Evolutionary conservation across 2,888 invertebrate genomes (phyloP), one percentile per base, ranked within the genome.

Genomic region (Thymelicus sylvestris): DNA sequence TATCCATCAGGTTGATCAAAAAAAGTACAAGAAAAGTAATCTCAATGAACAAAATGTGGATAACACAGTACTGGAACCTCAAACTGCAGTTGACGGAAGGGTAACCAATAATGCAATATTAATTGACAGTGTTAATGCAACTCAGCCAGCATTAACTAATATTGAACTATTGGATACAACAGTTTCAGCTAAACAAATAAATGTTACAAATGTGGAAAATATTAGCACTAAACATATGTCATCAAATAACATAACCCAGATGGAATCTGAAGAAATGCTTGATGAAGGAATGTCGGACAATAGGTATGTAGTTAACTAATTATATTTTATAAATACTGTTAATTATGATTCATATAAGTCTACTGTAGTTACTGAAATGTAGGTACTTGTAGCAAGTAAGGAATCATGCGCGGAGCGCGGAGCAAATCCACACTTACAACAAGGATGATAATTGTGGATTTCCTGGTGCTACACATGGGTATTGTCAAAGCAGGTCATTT

Each of bases 21-120:
- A 55, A 55, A 55, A 12, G 5, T 19, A 7, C 10, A 55, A 6
- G 55, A 55, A 24, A 55, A 55, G 6, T 12, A 24, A 55, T 12
- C 1, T 12, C 24, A 12, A 55, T 55, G 52, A 19, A 52, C 52
- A 19, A 52, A 15, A 19, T 8, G 5, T 7, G 7, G 55, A 7
- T 24, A 55, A 55, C 10, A 6, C 15, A 2, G 4, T n/a, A 55
- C 24, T 24, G 4, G 10, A 55, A 0, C 5, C 19, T 55, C 24
- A 55, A 55, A 24, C 12, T 55, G 1, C 12, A 19, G 0, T 7
- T 55, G 10, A 55, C 6, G 24, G 24, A 24, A 55, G 2, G 10
- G 24, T 55, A 55, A 55, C 55, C 12, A 12, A 24, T 55, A 55
- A 55, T 55, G 24, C 10, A 24, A 55, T 55, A 55, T 55, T 55